A percentile compares a stretch with the other conserved stretches of the same genome.
These are phyloP conservation scores for Chrysochloris asiatica DNA, from an alignment of 2,113 vertebrate genomes.

Conservation along the genomic window DNA sequence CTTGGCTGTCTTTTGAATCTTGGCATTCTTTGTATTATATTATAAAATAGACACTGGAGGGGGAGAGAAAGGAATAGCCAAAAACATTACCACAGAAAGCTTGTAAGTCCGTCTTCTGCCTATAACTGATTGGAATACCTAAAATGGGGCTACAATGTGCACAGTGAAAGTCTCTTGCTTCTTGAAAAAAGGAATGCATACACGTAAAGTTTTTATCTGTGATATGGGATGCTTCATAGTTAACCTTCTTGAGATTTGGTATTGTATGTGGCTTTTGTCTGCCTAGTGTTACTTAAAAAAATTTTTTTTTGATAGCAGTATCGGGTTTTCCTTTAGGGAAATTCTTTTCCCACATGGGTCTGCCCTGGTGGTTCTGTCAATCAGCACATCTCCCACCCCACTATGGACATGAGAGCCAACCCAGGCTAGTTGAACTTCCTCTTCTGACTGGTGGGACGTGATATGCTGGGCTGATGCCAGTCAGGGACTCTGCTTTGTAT, in stretches of 20 bases:
- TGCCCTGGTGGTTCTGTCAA: background rate
- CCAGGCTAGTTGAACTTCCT: too few relatives aligned
- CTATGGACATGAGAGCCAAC: background rate
- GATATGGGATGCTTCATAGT: background rate
- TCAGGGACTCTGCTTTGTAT: background rate
- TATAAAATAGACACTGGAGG: too few relatives aligned
- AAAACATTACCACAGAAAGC: too few relatives aligned
- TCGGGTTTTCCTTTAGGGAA: background rate
- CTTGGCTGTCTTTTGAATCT: too few relatives aligned
- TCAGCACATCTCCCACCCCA: background rate
- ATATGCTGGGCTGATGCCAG: fast-evolving
- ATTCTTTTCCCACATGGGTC: background rate
- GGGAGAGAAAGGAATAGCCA: too few relatives aligned
- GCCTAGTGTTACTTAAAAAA: background rate
- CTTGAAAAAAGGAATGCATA: background rate
- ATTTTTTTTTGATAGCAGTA: background rate
- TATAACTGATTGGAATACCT: too few relatives aligned
- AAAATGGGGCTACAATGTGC: too few relatives aligned
- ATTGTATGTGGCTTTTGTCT: background rate
- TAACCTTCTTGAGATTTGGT: background rate
- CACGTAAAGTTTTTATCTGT: background rate
- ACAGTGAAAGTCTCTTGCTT: background rate
- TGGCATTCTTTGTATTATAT: too few relatives aligned
- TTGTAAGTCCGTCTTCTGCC: too few relatives aligned
- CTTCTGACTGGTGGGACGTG: background rate